A percentile compares a stretch with the other conserved stretches of the same genome.
phyloP scores from a whole-genome alignment of 2,113 vertebrate species.

The Brevimyrus niger region DNA sequence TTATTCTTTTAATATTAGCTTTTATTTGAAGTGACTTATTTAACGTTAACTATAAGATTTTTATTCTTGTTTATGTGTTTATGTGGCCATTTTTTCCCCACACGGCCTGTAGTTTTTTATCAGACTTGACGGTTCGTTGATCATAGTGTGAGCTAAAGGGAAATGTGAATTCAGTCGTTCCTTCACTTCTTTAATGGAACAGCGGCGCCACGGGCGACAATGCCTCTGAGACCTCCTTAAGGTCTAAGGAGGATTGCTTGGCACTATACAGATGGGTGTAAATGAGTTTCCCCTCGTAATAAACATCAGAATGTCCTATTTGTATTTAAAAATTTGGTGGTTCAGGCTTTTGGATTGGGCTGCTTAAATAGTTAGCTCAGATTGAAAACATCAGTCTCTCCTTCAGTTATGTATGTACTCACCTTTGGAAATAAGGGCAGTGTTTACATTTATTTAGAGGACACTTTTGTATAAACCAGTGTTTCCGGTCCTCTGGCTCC shows the following conservation, averaged over 20 bases:
- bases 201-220: not conserved
- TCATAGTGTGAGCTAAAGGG: not conserved
- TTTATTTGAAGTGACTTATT: not conserved
- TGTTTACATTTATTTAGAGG: not conserved
- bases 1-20: not conserved
- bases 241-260: not conserved
- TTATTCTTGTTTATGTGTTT: not conserved
- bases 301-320: not conserved
- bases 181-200: not conserved
- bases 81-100: not conserved
- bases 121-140: not conserved
- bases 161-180: not conserved
- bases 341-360: not conserved
- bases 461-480: not conserved
- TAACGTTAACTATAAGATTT: not conserved
- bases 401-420: not conserved
- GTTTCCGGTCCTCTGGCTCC: not conserved
- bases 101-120: not conserved
- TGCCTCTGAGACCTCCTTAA: not conserved
- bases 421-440: not conserved
- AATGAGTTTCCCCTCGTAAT: not conserved
- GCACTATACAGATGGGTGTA: not conserved
- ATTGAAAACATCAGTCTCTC: not conserved
- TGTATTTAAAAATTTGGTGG: not conserved
- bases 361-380: not conserved